Conservation (phyloP, 2,113 vertebrate species). For the Prunella fulvescens region DNA sequence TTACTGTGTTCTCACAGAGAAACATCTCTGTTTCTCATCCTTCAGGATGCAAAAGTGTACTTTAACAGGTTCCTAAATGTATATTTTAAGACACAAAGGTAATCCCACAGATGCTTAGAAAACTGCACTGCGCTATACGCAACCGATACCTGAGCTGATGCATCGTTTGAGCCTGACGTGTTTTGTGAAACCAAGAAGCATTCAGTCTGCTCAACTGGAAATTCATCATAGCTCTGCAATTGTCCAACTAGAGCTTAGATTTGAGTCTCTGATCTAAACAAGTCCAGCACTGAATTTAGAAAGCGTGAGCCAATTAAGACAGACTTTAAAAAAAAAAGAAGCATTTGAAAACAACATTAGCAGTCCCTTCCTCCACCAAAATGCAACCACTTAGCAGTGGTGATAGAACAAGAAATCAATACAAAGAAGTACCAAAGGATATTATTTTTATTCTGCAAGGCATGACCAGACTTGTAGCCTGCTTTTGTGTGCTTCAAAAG, state of each 20-base stretch:
- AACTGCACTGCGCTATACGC: background rate
- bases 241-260: background rate
- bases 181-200: background rate
- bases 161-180: accelerated
- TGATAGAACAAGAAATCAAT: constrained; percentile 41
- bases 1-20: background rate
- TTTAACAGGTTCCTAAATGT: background rate
- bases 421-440: background rate
- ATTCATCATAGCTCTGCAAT: background rate
- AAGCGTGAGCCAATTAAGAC: background rate
- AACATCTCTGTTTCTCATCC: background rate
- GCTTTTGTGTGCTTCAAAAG: background rate
- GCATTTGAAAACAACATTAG: constrained; percentile 10
- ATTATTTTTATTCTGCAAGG: constrained; percentile 22
- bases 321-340: background rate
- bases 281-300: background rate
- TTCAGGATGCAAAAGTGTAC: background rate
- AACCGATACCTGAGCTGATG: background rate
- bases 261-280: background rate
- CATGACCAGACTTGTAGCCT: background rate
- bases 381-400: background rate
- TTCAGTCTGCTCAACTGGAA: background rate
- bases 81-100: background rate
- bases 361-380: background rate
- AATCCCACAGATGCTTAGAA: background rate